Percentiles rank a stretch among this genome's conserved stretches.
These are phyloP conservation scores for Cyrtorhinus lividipennis DNA, from an alignment of 1,140 invertebrate species.

Conservation along the genomic window DNA sequence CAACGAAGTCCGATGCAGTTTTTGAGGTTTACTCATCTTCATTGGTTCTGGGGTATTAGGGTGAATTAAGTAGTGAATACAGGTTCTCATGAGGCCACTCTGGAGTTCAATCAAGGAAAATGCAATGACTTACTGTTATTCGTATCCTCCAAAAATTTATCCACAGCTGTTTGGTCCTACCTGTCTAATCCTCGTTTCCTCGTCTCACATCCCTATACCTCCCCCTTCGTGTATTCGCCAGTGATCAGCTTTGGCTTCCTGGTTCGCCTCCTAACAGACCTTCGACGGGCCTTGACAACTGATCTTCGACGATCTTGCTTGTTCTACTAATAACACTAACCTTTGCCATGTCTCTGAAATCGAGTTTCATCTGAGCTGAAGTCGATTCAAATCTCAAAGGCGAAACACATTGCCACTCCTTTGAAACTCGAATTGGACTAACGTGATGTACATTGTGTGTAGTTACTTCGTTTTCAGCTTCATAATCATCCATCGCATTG, in stretches of 20 bases:
- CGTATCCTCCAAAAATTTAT: too few species aligned
- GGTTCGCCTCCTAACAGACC: not conserved
- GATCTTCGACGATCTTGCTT: not conserved
- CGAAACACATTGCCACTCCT: not conserved
- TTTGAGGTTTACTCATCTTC: too few species aligned
- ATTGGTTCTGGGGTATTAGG: too few species aligned
- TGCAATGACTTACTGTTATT: too few species aligned
- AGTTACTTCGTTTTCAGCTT: not conserved
- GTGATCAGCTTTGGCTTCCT: slow-evolving; percentile 1
- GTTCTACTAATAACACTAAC: not conserved
- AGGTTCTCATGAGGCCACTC: too few species aligned
- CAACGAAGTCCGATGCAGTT: too few species aligned
- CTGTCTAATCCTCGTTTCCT: too few species aligned
- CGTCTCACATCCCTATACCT: not conserved
- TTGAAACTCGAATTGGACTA: not conserved
- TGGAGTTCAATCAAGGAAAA: too few species aligned
- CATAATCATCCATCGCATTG: not conserved
- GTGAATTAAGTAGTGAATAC: too few species aligned
- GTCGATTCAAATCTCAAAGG: too few species aligned
- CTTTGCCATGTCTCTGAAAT: not conserved
- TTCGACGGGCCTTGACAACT: not conserved
- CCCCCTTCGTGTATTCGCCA: not conserved
- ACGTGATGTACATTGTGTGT: not conserved
- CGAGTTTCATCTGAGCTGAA: not conserved
- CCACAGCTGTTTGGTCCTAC: too few species aligned